Conservation (phyloP, 2,888 invertebrate species). For the Tipula unca region DNA sequence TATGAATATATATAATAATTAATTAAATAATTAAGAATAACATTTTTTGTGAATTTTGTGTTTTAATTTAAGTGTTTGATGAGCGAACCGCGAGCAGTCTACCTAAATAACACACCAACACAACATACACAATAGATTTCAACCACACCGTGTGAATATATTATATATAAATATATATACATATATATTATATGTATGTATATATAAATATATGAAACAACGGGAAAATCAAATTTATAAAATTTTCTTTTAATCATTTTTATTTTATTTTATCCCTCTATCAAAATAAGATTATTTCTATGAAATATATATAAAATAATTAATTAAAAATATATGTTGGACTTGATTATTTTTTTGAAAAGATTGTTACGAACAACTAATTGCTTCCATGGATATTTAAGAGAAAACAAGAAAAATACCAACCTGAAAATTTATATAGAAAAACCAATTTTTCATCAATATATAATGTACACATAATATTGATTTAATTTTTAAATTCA, state of each 20-base stretch:
- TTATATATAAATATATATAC: too few relatives aligned
- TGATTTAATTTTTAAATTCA: neutral
- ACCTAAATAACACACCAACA: neutral
- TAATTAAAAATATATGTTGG: neutral
- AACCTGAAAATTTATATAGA: neutral
- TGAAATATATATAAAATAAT: conserved; percentile 14
- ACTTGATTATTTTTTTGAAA: neutral
- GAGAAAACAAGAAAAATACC: neutral
- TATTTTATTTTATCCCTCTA: neutral
- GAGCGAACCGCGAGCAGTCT: neutral
- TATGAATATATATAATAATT: too few relatives aligned
- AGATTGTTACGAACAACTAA: neutral
- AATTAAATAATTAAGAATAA: neutral
- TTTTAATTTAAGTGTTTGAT: neutral
- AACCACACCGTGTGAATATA: neutral
- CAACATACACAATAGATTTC: neutral
- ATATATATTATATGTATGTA: too few relatives aligned
- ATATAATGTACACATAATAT: neutral
- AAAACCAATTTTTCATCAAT: neutral
- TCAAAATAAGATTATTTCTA: conserved; percentile 2
- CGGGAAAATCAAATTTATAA: neutral
- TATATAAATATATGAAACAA: too few relatives aligned
- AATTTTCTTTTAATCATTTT: neutral
- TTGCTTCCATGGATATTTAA: neutral
- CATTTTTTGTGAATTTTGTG: conserved; percentile 8